These are phyloP conservation scores for Drosophila kepulauana DNA, from an alignment of 1,140 invertebrate genomes.

Conservation along the genomic window DNA sequence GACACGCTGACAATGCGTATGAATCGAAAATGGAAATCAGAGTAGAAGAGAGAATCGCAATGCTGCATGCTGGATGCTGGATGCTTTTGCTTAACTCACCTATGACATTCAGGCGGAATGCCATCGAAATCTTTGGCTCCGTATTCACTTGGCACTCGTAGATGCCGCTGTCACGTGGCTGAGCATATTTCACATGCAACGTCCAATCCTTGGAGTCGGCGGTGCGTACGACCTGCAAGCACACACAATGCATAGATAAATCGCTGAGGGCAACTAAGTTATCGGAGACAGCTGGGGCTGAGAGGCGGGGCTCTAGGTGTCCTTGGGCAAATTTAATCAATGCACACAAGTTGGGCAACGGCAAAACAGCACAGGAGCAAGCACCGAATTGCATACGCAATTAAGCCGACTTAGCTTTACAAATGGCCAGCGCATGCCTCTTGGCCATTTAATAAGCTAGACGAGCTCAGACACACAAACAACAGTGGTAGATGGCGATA, in stretches of 20 bases:
- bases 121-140: constrained; percentile 95
- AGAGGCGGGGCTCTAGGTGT: constrained; percentile 23
- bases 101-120: constrained; percentile 94
- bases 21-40: constrained; percentile 9
- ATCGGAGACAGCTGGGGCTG: constrained; percentile 2
- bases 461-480: neutral
- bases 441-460: constrained; percentile 70
- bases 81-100: constrained; percentile 88
- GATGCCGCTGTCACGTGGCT: constrained; percentile 93
- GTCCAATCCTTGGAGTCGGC: constrained; percentile 96
- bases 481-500: neutral
- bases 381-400: constrained; percentile 73
- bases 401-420: constrained; percentile 76
- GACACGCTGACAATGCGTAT: constrained; percentile 67
- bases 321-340: constrained; percentile 80
- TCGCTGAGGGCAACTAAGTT: constrained; percentile 28
- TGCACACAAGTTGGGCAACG: constrained; percentile 63
- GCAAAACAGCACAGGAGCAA: constrained; percentile 9
- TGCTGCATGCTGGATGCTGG: neutral
- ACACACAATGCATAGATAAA: constrained; percentile 60
- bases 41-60: neutral
- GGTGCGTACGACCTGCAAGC: constrained; percentile 91
- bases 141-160: constrained; percentile 97
- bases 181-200: constrained; percentile 95
- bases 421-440: constrained; percentile 51